Percentiles rank a stretch among this genome's conserved stretches.
phyloP scores from a whole-genome alignment of 2,888 invertebrate genomes.

The Macrophya annulata region DNA sequence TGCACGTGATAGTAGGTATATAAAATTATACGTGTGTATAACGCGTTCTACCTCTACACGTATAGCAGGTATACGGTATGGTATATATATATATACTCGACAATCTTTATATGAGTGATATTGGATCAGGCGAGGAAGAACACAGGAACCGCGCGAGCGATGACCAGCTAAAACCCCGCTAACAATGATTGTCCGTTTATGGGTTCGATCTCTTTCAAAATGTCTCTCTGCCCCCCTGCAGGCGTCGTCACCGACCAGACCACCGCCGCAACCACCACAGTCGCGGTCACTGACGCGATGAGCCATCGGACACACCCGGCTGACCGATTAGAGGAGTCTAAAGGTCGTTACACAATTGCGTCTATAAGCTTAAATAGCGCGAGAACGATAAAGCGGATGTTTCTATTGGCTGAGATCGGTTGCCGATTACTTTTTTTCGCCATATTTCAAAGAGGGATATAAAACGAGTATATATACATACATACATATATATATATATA shows the following conservation, averaged over 20 bases:
- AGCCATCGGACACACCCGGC: constrained; percentile 55
- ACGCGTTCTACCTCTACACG: not conserved
- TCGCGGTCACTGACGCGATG: constrained; percentile 55
- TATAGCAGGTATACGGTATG: not conserved
- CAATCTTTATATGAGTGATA: constrained; percentile 36
- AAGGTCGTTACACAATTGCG: constrained; percentile 51
- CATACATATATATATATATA: no score
- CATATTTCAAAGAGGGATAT: not conserved
- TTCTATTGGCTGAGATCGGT: constrained; percentile 4
- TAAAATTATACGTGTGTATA: not conserved
- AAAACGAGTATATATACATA: not conserved
- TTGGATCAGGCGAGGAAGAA: constrained; percentile 54
- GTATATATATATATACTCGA: not conserved
- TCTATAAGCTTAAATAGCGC: not conserved
- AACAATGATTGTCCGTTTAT: constrained; percentile 59
- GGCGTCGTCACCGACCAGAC: constrained; percentile 42
- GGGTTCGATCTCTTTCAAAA: constrained; percentile 58
- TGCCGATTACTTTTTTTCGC: constrained; percentile 20
- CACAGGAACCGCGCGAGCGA: constrained; percentile 57
- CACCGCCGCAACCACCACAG: constrained; percentile 27
- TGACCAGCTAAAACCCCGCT: constrained; percentile 66
- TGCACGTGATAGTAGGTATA: not conserved
- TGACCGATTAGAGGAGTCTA: constrained; percentile 49
- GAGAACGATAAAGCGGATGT: not conserved
- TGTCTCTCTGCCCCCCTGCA: constrained; percentile 41